phyloP scores from a whole-genome alignment of 2,888 invertebrate genomes.

The Rutpela maculata region DNA sequence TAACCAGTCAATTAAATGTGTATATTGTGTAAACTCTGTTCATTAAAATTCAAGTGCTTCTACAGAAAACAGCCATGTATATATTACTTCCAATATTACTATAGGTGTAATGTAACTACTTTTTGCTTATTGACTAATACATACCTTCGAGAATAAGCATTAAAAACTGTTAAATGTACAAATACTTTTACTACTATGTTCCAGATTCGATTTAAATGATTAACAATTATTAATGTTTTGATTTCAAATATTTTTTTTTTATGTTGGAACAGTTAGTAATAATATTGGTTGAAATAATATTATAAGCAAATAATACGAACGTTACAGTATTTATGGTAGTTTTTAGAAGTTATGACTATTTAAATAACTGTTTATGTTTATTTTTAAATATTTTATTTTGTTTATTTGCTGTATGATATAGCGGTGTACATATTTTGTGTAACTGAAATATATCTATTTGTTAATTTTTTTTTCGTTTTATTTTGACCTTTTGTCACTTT shows the following conservation, averaged over 20 bases:
- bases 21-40: background rate
- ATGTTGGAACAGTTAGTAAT: conserved; percentile 9
- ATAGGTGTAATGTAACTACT: conserved; percentile 7
- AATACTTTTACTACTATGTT: background rate
- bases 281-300: conserved; percentile 6
- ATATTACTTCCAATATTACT: conserved; percentile 14
- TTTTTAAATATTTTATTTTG: conserved; percentile 30
- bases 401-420: conserved; percentile 45
- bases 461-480: conserved; percentile 50
- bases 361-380: conserved; percentile 14
- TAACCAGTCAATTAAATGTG: background rate
- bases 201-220: background rate
- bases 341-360: conserved; percentile 12
- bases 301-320: conserved; percentile 19
- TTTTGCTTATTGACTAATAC: conserved; percentile 10
- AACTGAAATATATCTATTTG: conserved; percentile 53
- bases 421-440: conserved; percentile 54
- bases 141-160: background rate
- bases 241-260: background rate
- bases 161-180: conserved; percentile 22
- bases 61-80: conserved; percentile 5
- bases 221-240: background rate
- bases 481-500: background rate
- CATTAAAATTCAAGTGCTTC: conserved; percentile 19
- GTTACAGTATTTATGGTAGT: conserved; percentile 19